Conservation (phyloP, 2,888 invertebrate species). For the Auanema sp. region DNA sequence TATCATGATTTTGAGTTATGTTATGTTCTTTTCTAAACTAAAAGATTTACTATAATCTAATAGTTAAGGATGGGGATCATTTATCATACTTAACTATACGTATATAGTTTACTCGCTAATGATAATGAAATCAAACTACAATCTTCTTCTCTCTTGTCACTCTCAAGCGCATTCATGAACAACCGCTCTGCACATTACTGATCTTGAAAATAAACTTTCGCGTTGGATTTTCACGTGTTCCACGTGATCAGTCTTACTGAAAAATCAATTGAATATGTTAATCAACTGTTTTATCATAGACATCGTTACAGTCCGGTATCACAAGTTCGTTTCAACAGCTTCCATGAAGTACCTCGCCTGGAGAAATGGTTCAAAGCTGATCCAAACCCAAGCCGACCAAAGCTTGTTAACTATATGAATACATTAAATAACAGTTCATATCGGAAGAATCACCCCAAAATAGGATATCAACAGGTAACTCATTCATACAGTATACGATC, state of each 20-base stretch:
- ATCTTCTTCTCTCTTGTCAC: too few relatives aligned
- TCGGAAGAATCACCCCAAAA: constrained; percentile 67
- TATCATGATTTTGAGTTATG: too few relatives aligned
- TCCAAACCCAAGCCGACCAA: constrained; percentile 92
- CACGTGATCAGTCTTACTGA: background rate
- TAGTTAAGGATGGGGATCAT: too few relatives aligned
- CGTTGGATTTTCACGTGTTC: too few relatives aligned
- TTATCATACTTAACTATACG: too few relatives aligned
- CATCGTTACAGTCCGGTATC: constrained; percentile 43
- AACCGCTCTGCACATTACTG: too few relatives aligned
- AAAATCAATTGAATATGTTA: constrained; percentile 1
- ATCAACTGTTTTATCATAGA: background rate
- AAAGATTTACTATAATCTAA: too few relatives aligned
- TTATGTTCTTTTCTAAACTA: too few relatives aligned
- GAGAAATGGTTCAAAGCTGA: constrained; percentile 92
- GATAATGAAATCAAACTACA: too few relatives aligned
- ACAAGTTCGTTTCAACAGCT: constrained; percentile 50
- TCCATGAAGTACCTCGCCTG: constrained; percentile 87
- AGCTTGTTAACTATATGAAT: constrained; percentile 91
- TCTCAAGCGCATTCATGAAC: too few relatives aligned
- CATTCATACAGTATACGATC: background rate
- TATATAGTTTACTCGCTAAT: too few relatives aligned
- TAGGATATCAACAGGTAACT: constrained; percentile 45
- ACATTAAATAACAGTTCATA: constrained; percentile 90
- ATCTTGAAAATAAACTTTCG: too few relatives aligned